Conservation (phyloP, 2,113 vertebrate genomes). For the Otus sunia region DNA sequence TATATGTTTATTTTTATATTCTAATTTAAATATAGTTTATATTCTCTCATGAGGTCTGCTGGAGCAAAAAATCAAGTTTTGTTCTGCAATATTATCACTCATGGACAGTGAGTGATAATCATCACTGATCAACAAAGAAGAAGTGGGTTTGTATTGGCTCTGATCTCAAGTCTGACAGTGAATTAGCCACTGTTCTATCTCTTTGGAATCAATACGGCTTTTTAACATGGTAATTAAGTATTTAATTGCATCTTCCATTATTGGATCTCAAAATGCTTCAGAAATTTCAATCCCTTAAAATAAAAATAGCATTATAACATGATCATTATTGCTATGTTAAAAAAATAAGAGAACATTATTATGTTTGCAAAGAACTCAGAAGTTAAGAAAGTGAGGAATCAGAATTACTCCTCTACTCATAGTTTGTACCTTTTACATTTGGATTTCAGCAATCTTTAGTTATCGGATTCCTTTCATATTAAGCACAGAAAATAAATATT, state of each 20-base stretch:
- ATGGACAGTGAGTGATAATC: not conserved
- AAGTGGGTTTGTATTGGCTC: not conserved
- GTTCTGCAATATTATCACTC: not conserved
- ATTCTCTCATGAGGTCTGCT: not conserved
- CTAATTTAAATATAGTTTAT: not conserved
- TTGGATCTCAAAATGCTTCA: not conserved
- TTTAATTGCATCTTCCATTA: not conserved
- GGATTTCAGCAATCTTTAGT: not conserved
- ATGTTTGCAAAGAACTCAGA: not conserved
- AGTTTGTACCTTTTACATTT: not conserved
- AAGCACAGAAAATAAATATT: not conserved
- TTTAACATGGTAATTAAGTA: not conserved
- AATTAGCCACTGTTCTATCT: not conserved
- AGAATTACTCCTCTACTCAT: not conserved
- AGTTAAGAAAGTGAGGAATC: not conserved
- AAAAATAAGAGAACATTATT: not conserved
- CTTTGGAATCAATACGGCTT: not conserved
- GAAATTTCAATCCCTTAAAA: not conserved
- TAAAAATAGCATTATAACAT: not conserved
- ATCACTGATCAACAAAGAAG: not conserved
- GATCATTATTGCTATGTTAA: not conserved
- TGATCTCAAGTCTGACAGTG: not conserved
- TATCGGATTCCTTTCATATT: not conserved
- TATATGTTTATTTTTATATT: conserved; percentile 30
- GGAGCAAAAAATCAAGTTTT: not conserved